Conservation (phyloP, 2,113 vertebrate genomes). For the Formicarius rufipectus region DNA sequence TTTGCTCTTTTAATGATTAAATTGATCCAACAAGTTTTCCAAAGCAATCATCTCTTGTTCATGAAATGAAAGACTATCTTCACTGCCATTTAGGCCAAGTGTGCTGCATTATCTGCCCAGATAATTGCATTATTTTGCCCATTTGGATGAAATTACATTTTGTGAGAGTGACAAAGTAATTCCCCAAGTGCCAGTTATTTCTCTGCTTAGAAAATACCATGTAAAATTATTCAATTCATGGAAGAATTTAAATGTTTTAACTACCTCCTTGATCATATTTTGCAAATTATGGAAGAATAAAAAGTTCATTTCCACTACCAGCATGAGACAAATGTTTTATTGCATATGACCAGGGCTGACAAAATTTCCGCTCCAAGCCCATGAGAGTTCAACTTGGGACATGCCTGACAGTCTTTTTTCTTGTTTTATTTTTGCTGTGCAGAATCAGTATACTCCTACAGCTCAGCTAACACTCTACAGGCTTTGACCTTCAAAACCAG, state of each 20-base stretch:
- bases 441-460: not conserved
- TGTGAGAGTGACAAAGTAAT: constrained; percentile 38
- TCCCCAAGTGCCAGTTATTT: not conserved
- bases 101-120: not conserved
- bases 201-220: constrained; percentile 9
- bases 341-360: not conserved
- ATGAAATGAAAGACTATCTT: not conserved
- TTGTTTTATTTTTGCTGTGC: not conserved
- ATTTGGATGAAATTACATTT: constrained; percentile 29
- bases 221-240: not conserved
- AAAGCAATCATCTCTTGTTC: not conserved
- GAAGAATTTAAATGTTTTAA: constrained; percentile 22
- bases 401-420: not conserved
- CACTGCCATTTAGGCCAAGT: not conserved
- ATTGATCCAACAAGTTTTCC: not conserved
- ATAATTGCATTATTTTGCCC: constrained; percentile 29
- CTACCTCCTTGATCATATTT: constrained; percentile 25
- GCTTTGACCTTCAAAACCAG: not conserved
- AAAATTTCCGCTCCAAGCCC: not conserved
- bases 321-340: not conserved
- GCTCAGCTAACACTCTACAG: not conserved
- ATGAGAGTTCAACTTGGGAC: not conserved
- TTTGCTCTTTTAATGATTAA: constrained; percentile 27
- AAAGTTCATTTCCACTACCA: not conserved
- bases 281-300: constrained; percentile 19